A percentile compares a stretch with the other conserved stretches of the same genome.
These are phyloP conservation scores for Cyclophora punctaria DNA, from an alignment of 2,888 invertebrate genomes.

Conservation along the genomic window DNA sequence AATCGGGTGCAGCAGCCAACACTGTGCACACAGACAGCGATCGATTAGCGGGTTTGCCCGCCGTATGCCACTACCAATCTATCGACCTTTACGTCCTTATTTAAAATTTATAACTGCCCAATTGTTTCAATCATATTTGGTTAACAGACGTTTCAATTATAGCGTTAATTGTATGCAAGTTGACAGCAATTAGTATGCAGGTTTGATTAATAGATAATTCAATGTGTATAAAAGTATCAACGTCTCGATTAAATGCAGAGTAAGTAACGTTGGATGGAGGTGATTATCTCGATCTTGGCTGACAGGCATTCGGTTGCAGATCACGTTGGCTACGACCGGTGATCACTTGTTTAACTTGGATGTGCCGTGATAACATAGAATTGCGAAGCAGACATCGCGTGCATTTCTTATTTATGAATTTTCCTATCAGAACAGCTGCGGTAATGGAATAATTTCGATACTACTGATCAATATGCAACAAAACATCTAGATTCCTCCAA, in stretches of 20 bases:
- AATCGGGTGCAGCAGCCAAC: slow-evolving; percentile 52
- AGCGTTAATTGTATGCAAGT: neutral
- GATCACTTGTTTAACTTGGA: slow-evolving; percentile 71
- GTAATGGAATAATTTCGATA: slow-evolving; percentile 63
- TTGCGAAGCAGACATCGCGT: slow-evolving; percentile 47
- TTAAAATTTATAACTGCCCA: slow-evolving; percentile 51
- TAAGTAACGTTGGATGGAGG: slow-evolving; percentile 8
- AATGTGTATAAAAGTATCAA: too few species aligned
- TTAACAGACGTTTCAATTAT: slow-evolving; percentile 26
- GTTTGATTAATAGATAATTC: too few species aligned
- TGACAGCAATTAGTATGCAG: too few species aligned
- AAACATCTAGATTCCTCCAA: slow-evolving; percentile 34
- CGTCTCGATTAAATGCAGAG: too few species aligned
- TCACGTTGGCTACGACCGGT: slow-evolving; percentile 59
- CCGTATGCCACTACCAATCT: slow-evolving; percentile 54
- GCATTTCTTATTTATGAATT: slow-evolving; percentile 68
- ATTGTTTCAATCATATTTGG: slow-evolving; percentile 39
- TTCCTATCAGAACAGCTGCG: slow-evolving; percentile 48
- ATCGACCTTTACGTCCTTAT: slow-evolving; percentile 57
- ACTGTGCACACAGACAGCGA: slow-evolving; percentile 67
- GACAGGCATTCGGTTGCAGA: slow-evolving; percentile 40
- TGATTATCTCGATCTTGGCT: slow-evolving; percentile 39
- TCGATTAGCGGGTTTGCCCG: slow-evolving; percentile 64
- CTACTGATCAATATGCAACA: slow-evolving; percentile 60
- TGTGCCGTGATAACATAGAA: slow-evolving; percentile 66